Evolutionary conservation across 1,140 invertebrate species (phyloP).

Genomic region (Drosophila eugracilis): DNA sequence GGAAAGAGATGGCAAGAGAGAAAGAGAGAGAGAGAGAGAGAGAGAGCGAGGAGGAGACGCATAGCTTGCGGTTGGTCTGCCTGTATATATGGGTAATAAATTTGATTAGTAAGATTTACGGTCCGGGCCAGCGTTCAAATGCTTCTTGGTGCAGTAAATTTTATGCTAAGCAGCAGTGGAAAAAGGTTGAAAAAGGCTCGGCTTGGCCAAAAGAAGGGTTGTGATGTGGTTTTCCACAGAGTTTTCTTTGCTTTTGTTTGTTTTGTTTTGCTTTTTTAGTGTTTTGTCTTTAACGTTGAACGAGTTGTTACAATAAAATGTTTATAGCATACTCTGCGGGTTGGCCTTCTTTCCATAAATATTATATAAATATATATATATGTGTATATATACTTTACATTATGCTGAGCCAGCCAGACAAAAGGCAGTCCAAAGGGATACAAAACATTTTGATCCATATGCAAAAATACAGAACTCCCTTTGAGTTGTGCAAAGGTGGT

Average conservation of each 20-base stretch:
- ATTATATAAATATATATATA: too few species aligned
- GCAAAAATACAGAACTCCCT: slow-evolving; percentile 20
- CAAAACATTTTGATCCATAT: not conserved
- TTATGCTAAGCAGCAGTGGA: slow-evolving; percentile 70
- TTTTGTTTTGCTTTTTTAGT: slow-evolving; percentile 25
- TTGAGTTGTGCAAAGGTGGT: slow-evolving; percentile 6
- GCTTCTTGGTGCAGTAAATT: slow-evolving; percentile 77
- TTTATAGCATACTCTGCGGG: slow-evolving; percentile 72
- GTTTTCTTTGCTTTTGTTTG: slow-evolving; percentile 7
- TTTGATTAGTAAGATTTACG: slow-evolving; percentile 82
- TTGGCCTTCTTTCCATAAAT: not conserved
- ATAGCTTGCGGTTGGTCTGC: slow-evolving; percentile 52
- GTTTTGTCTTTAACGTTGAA: slow-evolving; percentile 61
- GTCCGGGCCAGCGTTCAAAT: slow-evolving; percentile 71
- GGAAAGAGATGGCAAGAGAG: not conserved
- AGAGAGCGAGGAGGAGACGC: not conserved
- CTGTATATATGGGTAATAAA: slow-evolving; percentile 72
- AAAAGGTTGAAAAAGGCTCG: slow-evolving; percentile 9
- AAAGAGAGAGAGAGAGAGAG: not conserved
- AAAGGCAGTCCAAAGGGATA: slow-evolving; percentile 29
- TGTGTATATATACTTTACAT: not conserved
- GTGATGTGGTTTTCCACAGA: slow-evolving; percentile 12
- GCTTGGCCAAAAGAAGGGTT: slow-evolving; percentile 3
- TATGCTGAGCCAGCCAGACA: slow-evolving; percentile 15
- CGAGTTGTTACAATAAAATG: slow-evolving; percentile 78